Conservation (phyloP, 2,797 vertebrate genomes). For the Fratercula arctica region DNA sequence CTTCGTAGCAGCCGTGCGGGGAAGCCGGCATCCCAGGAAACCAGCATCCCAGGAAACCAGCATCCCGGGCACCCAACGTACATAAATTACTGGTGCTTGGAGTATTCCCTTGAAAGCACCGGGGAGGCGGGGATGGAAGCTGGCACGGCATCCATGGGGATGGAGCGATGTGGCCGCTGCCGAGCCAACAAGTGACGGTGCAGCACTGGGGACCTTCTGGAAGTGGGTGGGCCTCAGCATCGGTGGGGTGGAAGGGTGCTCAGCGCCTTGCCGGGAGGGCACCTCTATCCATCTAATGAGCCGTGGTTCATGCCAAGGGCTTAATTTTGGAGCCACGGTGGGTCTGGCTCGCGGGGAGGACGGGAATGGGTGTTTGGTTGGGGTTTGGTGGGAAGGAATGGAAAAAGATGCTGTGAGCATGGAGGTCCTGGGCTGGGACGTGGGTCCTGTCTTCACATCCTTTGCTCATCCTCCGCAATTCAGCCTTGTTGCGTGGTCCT, state of each 20-base stretch:
- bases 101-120: neutral
- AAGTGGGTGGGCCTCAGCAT: neutral
- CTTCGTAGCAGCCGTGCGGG: neutral
- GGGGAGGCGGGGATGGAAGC: neutral
- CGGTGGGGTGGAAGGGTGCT: neutral
- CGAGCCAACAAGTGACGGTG: no score
- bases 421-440: neutral
- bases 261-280: neutral
- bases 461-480: fast-evolving
- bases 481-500: neutral
- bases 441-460: neutral
- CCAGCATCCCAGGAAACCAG: neutral
- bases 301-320: fast-evolving
- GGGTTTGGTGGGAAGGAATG: neutral
- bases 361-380: fast-evolving
- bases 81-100: neutral
- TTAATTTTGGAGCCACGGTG: fast-evolving
- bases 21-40: neutral
- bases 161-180: neutral
- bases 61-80: fast-evolving
- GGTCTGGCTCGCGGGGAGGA: neutral
- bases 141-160: neutral
- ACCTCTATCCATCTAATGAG: fast-evolving
- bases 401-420: neutral
- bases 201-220: neutral